These are phyloP conservation scores for Anisognathus igniventris DNA, from an alignment of 2,797 vertebrate genomes.

Conservation along the genomic window DNA sequence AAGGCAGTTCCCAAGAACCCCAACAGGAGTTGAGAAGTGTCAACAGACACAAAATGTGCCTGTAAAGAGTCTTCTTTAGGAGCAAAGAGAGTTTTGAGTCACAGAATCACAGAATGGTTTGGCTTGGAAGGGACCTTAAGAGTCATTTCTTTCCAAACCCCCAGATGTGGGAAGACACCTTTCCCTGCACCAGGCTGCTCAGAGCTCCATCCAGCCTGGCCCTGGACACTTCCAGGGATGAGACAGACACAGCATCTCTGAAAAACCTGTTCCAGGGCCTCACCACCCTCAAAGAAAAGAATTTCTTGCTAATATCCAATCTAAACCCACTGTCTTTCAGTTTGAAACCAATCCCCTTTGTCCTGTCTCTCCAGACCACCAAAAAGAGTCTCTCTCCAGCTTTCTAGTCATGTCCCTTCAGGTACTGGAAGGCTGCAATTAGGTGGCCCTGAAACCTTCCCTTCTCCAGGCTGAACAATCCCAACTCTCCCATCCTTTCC, in stretches of 20 bases:
- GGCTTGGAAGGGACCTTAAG: background rate
- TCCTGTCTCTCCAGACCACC: background rate
- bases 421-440: background rate
- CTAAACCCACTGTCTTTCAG: background rate
- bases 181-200: background rate
- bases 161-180: background rate
- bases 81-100: background rate
- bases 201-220: background rate
- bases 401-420: background rate
- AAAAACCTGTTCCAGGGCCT: background rate
- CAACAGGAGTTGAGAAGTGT: fast-evolving
- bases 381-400: background rate
- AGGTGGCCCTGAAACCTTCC: background rate
- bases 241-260: background rate
- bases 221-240: background rate
- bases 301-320: background rate
- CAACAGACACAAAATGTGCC: background rate
- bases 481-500: background rate
- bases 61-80: background rate
- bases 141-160: background rate
- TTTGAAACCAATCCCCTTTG: background rate
- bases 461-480: background rate
- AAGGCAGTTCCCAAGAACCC: background rate
- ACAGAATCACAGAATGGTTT: background rate
- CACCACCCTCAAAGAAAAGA: background rate